A percentile compares a stretch with the other conserved stretches of the same genome.
phyloP scores from a whole-genome alignment of 2,888 invertebrate species.

The Spodoptera littoralis region DNA sequence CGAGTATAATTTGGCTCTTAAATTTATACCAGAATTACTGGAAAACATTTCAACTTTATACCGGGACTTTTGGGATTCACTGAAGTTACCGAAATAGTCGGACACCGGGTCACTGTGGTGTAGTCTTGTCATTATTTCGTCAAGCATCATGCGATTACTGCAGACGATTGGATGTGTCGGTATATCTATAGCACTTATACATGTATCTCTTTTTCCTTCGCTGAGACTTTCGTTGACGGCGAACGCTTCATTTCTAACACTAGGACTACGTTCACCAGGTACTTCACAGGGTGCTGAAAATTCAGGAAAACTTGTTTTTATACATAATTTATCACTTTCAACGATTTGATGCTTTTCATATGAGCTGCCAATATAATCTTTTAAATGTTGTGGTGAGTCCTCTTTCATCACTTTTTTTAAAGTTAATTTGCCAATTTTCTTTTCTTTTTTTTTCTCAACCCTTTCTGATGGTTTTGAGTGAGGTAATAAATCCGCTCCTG shows the following conservation, averaged over 20 bases:
- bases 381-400: slow-evolving; percentile 60
- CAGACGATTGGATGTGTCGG: slow-evolving; percentile 54
- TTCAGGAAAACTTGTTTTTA: slow-evolving; percentile 78
- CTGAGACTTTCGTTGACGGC: slow-evolving; percentile 66
- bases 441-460: slow-evolving; percentile 62
- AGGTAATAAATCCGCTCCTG: slow-evolving; percentile 55
- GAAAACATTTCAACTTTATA: not conserved
- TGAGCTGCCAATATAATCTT: slow-evolving; percentile 74
- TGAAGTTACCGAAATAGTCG: not conserved
- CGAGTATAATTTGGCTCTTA: slow-evolving; percentile 1
- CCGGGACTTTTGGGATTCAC: not conserved
- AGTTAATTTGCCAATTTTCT: slow-evolving; percentile 54
- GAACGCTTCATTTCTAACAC: slow-evolving; percentile 65
- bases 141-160: slow-evolving; percentile 1
- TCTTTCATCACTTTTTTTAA: slow-evolving; percentile 50
- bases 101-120: not conserved
- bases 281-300: slow-evolving; percentile 75
- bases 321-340: slow-evolving; percentile 79
- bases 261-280: slow-evolving; percentile 74
- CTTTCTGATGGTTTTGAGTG: slow-evolving; percentile 65
- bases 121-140: not conserved
- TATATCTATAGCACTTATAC: slow-evolving; percentile 69
- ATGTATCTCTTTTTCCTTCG: slow-evolving; percentile 78
- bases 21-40: slow-evolving; percentile 4
- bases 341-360: slow-evolving; percentile 80